These are phyloP conservation scores for Octomys mimax DNA, from an alignment of 2,797 vertebrate genomes.

Conservation along the genomic window DNA sequence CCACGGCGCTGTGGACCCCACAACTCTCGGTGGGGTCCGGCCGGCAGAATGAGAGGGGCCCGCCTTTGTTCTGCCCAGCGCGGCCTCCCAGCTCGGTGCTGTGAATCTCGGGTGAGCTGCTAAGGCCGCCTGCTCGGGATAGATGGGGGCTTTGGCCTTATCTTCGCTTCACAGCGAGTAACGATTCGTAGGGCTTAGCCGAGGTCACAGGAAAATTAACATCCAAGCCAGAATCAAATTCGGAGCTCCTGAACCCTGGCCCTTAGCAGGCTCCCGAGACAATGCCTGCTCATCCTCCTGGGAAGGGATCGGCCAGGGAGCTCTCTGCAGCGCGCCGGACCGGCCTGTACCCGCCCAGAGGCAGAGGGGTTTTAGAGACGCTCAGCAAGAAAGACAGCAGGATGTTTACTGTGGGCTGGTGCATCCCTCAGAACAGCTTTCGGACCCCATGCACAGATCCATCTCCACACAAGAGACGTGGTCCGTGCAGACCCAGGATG, in stretches of 20 bases:
- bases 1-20: background rate
- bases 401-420: background rate
- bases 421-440: background rate
- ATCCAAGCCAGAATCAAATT: conserved; percentile 19
- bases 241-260: background rate
- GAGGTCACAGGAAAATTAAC: conserved; percentile 67
- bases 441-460: accelerated
- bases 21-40: conserved; percentile 38
- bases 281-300: background rate
- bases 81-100: conserved; percentile 14
- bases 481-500: background rate
- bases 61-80: conserved; percentile 45
- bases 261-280: conserved; percentile 17
- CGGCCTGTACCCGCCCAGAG: too few species aligned
- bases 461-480: background rate
- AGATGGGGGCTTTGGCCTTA: conserved; percentile 47
- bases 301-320: background rate
- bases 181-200: conserved; percentile 53
- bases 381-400: background rate
- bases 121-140: background rate
- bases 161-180: conserved; percentile 72
- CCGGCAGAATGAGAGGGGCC: background rate
- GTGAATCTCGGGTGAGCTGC: conserved; percentile 65
- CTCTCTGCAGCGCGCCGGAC: background rate
- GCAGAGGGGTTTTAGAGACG: background rate